A percentile compares a stretch with the other conserved stretches of the same genome.
phyloP scores from a whole-genome alignment of 53 echinoderm and acorn worm species.

The Crossaster papposus region DNA sequence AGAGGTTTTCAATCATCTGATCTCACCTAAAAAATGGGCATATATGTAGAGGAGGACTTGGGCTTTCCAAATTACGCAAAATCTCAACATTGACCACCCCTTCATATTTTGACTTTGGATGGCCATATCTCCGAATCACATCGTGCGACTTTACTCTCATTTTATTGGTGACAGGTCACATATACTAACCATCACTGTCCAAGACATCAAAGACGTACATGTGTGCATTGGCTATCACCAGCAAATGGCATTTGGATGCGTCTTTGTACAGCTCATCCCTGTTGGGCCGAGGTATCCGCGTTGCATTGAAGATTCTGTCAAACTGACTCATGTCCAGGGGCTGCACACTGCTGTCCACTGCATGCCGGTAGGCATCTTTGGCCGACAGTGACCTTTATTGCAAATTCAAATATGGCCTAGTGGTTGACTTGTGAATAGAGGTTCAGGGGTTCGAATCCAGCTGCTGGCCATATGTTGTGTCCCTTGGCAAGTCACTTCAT shows the following conservation, averaged over 20 bases:
- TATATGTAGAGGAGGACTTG: too few species aligned
- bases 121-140: too few species aligned
- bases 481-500: too few species aligned
- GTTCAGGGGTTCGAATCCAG: not conserved
- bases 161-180: too few species aligned
- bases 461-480: too few species aligned
- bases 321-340: constrained; percentile 97
- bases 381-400: constrained; percentile 32
- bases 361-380: constrained; percentile 77
- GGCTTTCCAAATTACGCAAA: too few species aligned
- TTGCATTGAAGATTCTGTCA: constrained; percentile 80
- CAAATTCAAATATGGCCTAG: not conserved
- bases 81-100: too few species aligned
- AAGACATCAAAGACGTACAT: constrained; percentile 85
- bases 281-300: constrained; percentile 70
- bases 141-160: too few species aligned
- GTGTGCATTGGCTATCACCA: constrained; percentile 81
- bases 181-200: constrained; percentile 71
- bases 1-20: too few species aligned
- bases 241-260: constrained; percentile 66
- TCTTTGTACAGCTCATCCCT: constrained; percentile 75
- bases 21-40: too few species aligned
- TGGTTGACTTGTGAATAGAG: not conserved
- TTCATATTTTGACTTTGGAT: too few species aligned
- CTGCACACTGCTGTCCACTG: constrained; percentile 76